phyloP scores from a whole-genome alignment of 2,888 invertebrate species.

The Spodoptera littoralis region DNA sequence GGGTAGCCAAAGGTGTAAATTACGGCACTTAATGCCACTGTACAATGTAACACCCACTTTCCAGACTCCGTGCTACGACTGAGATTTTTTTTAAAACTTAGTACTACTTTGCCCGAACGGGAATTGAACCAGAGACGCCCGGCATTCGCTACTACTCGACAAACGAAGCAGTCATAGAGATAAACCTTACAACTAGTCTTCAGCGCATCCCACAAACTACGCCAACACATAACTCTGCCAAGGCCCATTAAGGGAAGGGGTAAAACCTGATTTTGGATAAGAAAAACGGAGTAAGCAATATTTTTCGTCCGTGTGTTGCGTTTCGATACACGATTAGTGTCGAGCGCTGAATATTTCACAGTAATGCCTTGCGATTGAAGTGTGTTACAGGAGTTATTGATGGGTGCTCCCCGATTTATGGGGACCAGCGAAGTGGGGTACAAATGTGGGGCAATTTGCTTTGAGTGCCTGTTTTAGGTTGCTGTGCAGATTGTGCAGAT shows the following conservation, averaged over 20 bases:
- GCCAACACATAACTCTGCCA: conserved; percentile 21
- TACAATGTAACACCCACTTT: too few species aligned
- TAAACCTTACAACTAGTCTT: not conserved
- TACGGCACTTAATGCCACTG: too few species aligned
- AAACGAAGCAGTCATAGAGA: too few species aligned
- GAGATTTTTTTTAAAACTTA: too few species aligned
- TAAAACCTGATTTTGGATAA: conserved; percentile 50
- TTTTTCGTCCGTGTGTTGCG: conserved; percentile 45
- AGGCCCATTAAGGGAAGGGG: conserved; percentile 34
- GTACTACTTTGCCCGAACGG: too few species aligned
- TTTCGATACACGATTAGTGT: conserved; percentile 49
- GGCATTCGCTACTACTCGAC: too few species aligned
- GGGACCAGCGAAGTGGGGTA: conserved; percentile 13
- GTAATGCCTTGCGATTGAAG: conserved; percentile 54
- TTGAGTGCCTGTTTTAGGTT: conserved; percentile 18
- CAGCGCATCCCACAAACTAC: conserved; percentile 3
- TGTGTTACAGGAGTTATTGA: conserved; percentile 46
- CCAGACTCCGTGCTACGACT: too few species aligned
- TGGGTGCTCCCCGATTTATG: conserved; percentile 47
- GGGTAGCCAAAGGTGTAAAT: too few species aligned
- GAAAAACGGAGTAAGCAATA: conserved; percentile 43
- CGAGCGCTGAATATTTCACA: conserved; percentile 53
- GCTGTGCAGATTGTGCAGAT: not conserved
- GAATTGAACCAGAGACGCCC: too few species aligned
- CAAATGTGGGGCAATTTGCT: conserved; percentile 24